These are phyloP conservation scores for Miniopterus natalensis DNA, from an alignment of 2,113 vertebrate species.

Conservation along the genomic window DNA sequence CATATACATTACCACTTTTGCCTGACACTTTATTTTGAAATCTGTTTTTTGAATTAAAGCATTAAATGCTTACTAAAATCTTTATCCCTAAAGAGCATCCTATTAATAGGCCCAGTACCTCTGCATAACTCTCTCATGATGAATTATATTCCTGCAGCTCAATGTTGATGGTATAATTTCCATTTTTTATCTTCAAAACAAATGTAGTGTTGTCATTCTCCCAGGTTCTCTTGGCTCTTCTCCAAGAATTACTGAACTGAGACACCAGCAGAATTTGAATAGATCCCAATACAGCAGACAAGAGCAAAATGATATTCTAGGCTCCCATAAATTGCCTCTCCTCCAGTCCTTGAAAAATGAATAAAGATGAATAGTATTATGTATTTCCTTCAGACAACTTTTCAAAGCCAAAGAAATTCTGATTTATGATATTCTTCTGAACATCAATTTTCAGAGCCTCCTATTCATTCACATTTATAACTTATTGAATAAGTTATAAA, in stretches of 20 bases:
- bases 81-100: neutral
- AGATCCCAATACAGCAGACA: neutral
- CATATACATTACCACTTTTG: neutral
- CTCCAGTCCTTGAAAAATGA: conserved; percentile 49
- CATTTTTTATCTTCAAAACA: conserved; percentile 61
- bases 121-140: neutral
- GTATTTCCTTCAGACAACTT: conserved; percentile 49
- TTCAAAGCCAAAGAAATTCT: conserved; percentile 66
- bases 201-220: conserved; percentile 51
- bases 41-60: conserved; percentile 7
- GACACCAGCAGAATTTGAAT: conserved; percentile 43
- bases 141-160: conserved; percentile 15
- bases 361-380: conserved; percentile 66
- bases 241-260: conserved; percentile 37
- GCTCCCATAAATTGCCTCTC: conserved; percentile 19
- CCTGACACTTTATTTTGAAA: conserved; percentile 24
- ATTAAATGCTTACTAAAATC: conserved; percentile 32
- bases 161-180: conserved; percentile 60
- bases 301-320: conserved; percentile 53
- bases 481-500: neutral
- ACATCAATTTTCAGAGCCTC: conserved; percentile 62
- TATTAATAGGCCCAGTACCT: neutral
- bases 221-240: conserved; percentile 9
- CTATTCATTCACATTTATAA: conserved; percentile 60
- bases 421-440: conserved; percentile 67